phyloP scores from a whole-genome alignment of 1,140 invertebrate species.

The Ceratina australensis region DNA sequence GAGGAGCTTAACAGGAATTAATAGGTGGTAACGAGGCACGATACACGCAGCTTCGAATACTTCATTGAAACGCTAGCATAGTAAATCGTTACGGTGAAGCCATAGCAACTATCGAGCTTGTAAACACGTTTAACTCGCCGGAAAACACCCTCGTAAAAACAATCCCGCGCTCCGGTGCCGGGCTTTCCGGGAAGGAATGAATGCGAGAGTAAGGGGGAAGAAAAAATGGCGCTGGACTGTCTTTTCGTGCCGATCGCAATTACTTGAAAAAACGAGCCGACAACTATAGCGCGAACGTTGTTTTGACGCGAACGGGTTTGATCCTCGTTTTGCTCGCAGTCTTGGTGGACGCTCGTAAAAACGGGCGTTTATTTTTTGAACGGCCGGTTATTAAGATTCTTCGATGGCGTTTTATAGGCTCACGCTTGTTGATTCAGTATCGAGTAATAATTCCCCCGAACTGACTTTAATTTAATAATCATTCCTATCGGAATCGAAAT shows the following conservation, averaged over 20 bases:
- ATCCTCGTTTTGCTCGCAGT: no score
- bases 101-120: slow-evolving; percentile 13
- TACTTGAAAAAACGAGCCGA: background rate
- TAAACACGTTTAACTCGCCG: slow-evolving; percentile 16
- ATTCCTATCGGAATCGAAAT: no score
- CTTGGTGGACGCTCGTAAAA: slow-evolving; percentile 11
- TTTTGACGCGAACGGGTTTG: background rate
- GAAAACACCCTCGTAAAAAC: slow-evolving; percentile 5
- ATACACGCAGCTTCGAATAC: background rate
- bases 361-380: background rate
- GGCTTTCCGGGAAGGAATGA: no score
- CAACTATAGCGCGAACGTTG: background rate
- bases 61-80: slow-evolving; percentile 16
- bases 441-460: background rate
- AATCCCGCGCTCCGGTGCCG: background rate
- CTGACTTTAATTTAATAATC: no score
- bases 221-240: no score
- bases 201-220: background rate
- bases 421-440: background rate
- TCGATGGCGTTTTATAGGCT: background rate
- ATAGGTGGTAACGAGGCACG: background rate
- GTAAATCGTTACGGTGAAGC: slow-evolving; percentile 18
- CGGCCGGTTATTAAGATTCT: slow-evolving; percentile 17
- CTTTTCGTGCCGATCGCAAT: background rate
- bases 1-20: background rate